phyloP scores from a whole-genome alignment of 2,888 invertebrate genomes.

The Exocentrus adspersus region DNA sequence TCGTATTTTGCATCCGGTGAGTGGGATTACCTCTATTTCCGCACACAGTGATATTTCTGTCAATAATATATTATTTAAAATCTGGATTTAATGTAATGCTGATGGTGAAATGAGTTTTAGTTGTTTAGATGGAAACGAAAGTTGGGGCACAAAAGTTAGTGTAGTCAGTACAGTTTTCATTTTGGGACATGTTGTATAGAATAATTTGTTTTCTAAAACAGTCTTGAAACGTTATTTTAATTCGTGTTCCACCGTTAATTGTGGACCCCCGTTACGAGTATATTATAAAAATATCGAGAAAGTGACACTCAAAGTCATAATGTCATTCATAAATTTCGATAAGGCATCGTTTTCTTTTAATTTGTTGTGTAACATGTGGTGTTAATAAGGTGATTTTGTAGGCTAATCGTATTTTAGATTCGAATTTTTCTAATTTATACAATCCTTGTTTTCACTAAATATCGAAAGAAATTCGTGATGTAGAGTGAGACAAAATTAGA shows the following conservation, averaged over 20 bases:
- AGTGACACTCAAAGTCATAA: background rate
- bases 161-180: too few species aligned
- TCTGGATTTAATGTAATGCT: conserved; percentile 6
- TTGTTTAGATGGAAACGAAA: background rate
- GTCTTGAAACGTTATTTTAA: background rate
- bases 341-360: conserved; percentile 1
- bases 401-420: conserved; percentile 1
- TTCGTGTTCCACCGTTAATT: background rate
- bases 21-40: conserved; percentile 53
- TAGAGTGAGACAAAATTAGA: background rate
- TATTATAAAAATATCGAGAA: background rate
- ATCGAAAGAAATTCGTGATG: background rate
- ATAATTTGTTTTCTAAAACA: background rate
- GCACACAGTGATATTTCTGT: conserved; percentile 39
- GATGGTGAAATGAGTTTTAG: background rate
- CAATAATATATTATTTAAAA: conserved; percentile 34
- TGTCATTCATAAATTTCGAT: background rate
- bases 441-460: conserved; percentile 3
- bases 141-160: too few species aligned
- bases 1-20: conserved; percentile 51
- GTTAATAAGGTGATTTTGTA: background rate
- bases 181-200: too few species aligned
- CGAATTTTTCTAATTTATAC: background rate
- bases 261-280: background rate
- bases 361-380: conserved; percentile 1